A percentile compares a stretch with the other conserved stretches of the same genome.
These are phyloP conservation scores for Periophthalmus modestus DNA, from an alignment of 2,113 vertebrate genomes.

Conservation along the genomic window DNA sequence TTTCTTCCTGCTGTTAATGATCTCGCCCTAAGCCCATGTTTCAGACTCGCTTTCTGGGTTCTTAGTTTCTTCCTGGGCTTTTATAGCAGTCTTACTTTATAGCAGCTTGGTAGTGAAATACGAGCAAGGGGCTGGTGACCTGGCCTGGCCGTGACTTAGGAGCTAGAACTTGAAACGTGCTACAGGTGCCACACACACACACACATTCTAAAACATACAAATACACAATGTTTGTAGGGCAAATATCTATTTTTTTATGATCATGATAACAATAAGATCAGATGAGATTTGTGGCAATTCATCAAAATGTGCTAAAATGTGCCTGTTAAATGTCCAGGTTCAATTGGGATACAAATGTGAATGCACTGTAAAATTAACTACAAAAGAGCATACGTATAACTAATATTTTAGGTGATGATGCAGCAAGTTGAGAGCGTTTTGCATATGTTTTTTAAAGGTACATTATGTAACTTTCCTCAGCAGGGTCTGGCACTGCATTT, in stretches of 20 bases:
- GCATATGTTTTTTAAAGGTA: too few species aligned
- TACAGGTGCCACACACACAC: slow-evolving; percentile 59
- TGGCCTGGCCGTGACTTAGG: slow-evolving; percentile 65
- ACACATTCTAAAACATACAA: slow-evolving; percentile 16
- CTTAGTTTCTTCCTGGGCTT: slow-evolving; percentile 36
- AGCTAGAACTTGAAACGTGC: slow-evolving; percentile 57
- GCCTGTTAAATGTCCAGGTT: too few species aligned
- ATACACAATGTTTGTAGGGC: background rate
- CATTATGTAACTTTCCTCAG: too few species aligned
- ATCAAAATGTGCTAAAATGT: too few species aligned
- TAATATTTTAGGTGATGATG: too few species aligned
- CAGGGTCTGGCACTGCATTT: too few species aligned
- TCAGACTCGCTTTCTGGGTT: slow-evolving; percentile 30
- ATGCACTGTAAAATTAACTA: too few species aligned
- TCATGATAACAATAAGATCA: too few species aligned
- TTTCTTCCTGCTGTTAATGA: slow-evolving; percentile 70
- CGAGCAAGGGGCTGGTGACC: slow-evolving; percentile 62
- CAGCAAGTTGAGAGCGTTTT: too few species aligned
- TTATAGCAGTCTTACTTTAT: slow-evolving; percentile 58
- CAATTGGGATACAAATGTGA: too few species aligned
- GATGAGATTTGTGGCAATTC: too few species aligned
- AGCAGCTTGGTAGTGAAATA: slow-evolving; percentile 62
- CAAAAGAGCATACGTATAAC: too few species aligned
- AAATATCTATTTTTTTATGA: background rate
- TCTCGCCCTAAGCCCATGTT: slow-evolving; percentile 47